Percentiles rank a stretch among this genome's conserved stretches.
phyloP scores from a whole-genome alignment of 2,888 invertebrate genomes.

The Tipula helvola region DNA sequence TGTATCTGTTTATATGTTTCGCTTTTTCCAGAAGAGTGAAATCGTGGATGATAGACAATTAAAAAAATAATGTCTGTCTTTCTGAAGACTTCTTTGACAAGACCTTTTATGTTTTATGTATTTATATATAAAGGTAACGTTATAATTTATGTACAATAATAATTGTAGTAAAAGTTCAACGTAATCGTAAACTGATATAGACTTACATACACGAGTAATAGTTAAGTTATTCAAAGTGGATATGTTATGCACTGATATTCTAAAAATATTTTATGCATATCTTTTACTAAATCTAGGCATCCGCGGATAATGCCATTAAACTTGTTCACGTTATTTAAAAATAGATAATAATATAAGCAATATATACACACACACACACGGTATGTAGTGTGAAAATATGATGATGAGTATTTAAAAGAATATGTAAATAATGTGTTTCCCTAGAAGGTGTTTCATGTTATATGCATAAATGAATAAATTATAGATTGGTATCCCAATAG shows the following conservation, averaged over 20 bases:
- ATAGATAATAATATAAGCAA: too few relatives aligned
- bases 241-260: neutral
- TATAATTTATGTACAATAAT: neutral
- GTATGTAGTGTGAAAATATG: neutral
- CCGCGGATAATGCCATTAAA: neutral
- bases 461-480: too few relatives aligned
- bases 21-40: neutral
- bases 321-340: neutral
- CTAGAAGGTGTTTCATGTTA: too few relatives aligned
- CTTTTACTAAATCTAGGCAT: too few relatives aligned
- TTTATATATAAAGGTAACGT: too few relatives aligned
- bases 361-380: too few relatives aligned
- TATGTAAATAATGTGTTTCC: too few relatives aligned
- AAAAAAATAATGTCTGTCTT: neutral
- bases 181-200: neutral
- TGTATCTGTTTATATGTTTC: neutral
- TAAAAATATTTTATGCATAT: neutral
- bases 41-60: neutral
- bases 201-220: too few relatives aligned
- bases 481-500: too few relatives aligned
- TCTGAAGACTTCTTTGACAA: neutral
- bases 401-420: too few relatives aligned
- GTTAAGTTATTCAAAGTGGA: neutral
- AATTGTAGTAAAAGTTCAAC: neutral
- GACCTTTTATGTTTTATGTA: neutral